Conservation (phyloP, 2,113 vertebrate species). For the Dipodomys stephensi region DNA sequence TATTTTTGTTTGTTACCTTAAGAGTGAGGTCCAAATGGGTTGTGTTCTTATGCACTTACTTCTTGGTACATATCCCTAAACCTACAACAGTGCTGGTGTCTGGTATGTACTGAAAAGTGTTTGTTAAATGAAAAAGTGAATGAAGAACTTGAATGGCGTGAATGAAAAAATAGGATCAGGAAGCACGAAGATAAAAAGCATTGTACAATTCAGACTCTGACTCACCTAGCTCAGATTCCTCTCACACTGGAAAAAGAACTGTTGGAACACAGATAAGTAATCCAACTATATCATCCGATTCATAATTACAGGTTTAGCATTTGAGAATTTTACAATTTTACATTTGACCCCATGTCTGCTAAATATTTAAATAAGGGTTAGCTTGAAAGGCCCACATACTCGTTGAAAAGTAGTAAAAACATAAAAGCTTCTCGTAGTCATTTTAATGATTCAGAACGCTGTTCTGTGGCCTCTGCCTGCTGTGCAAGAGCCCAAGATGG, state of each 20-base stretch:
- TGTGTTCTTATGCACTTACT: not conserved
- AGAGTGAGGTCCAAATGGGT: not conserved
- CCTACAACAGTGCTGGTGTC: not conserved
- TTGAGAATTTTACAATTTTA: constrained; percentile 51
- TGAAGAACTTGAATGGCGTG: not conserved
- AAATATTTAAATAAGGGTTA: constrained; percentile 75
- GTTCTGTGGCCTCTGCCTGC: constrained; percentile 40
- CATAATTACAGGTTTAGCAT: constrained; percentile 48
- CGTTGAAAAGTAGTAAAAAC: constrained; percentile 60
- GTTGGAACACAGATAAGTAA: not conserved
- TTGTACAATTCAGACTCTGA: not conserved
- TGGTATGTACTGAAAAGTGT: not conserved
- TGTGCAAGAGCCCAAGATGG: not conserved
- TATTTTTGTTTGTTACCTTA: not conserved
- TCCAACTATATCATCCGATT: not conserved
- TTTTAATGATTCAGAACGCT: constrained; percentile 72
- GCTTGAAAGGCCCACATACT: constrained; percentile 41
- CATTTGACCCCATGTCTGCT: constrained; percentile 63
- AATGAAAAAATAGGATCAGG: constrained; percentile 13
- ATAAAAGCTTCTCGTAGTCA: constrained; percentile 5
- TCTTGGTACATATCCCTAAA: not conserved
- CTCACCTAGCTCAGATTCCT: not conserved
- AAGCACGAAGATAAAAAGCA: constrained; percentile 8
- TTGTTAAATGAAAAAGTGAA: not conserved
- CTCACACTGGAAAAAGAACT: not conserved